Conservation (phyloP, 2,888 invertebrate species). For the Eupithecia insigniata region DNA sequence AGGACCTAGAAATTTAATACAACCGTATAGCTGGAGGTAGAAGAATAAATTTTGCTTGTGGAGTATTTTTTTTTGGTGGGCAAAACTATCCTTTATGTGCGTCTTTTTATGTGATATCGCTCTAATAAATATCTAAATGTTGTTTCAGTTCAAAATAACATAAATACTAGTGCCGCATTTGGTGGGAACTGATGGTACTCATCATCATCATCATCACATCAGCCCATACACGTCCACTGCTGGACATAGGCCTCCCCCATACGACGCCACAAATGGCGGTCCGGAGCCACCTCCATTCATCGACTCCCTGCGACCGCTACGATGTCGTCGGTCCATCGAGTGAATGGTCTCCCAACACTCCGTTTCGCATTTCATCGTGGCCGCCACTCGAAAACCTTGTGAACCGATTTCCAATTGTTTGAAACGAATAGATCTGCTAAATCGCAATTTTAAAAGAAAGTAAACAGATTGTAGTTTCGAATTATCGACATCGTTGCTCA, state of each 20-base stretch:
- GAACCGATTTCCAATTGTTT: not conserved
- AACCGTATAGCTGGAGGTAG: not conserved
- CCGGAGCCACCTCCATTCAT: too few relatives aligned
- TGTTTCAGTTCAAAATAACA: not conserved
- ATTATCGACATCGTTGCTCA: not conserved
- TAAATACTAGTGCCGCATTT: too few relatives aligned
- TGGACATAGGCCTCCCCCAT: too few relatives aligned
- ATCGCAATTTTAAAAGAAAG: not conserved
- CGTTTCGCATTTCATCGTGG: too few relatives aligned
- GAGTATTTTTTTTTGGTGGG: not conserved
- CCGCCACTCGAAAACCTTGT: too few relatives aligned
- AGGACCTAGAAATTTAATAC: conserved; percentile 86
- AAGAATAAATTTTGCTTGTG: not conserved
- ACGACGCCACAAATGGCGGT: too few relatives aligned
- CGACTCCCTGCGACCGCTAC: too few relatives aligned
- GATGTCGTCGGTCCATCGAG: too few relatives aligned
- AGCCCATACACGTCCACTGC: too few relatives aligned
- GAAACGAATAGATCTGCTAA: not conserved
- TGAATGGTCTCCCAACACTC: too few relatives aligned
- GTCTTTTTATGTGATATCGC: not conserved
- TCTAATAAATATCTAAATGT: not conserved
- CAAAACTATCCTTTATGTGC: not conserved
- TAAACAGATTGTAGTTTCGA: not conserved
- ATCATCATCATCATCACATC: too few relatives aligned
- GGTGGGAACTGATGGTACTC: not conserved